Evolutionary conservation across 2,888 invertebrate species (phyloP).

Genomic region (Rhamphomyia laevipes): DNA sequence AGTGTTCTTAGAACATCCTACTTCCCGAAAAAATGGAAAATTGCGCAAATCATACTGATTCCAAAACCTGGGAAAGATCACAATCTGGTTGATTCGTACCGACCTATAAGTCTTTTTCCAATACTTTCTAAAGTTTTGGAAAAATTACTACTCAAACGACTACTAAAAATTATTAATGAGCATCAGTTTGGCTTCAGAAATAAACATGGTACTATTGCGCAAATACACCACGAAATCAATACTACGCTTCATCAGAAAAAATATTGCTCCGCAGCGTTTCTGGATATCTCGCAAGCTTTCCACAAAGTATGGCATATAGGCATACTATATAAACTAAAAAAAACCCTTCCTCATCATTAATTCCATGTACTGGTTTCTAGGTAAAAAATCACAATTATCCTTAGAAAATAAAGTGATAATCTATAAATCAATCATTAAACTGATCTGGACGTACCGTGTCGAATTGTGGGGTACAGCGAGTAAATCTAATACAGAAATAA

Average conservation of each 20-base stretch:
- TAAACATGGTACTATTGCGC: neutral
- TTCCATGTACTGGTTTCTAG: no score
- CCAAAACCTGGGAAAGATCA: constrained; percentile 5
- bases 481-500: no score
- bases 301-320: neutral
- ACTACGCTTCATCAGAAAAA: neutral
- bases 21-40: no score
- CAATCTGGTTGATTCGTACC: neutral
- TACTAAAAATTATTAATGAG: neutral
- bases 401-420: no score
- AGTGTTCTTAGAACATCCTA: no score
- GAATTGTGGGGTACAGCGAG: no score
- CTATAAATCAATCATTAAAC: no score
- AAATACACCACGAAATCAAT: neutral
- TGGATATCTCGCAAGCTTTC: no score
- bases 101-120: constrained; percentile 1
- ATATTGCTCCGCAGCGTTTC: neutral
- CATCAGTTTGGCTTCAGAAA: neutral
- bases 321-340: neutral
- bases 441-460: no score
- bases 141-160: neutral
- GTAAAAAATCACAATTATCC: no score
- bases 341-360: neutral
- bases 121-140: constrained; percentile 5
- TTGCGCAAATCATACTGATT: constrained; percentile 1